Evolutionary conservation across 1,140 invertebrate species (phyloP), one percentile per base, ranked within the genome.

Genomic region (Acromyrmex charruanus): DNA sequence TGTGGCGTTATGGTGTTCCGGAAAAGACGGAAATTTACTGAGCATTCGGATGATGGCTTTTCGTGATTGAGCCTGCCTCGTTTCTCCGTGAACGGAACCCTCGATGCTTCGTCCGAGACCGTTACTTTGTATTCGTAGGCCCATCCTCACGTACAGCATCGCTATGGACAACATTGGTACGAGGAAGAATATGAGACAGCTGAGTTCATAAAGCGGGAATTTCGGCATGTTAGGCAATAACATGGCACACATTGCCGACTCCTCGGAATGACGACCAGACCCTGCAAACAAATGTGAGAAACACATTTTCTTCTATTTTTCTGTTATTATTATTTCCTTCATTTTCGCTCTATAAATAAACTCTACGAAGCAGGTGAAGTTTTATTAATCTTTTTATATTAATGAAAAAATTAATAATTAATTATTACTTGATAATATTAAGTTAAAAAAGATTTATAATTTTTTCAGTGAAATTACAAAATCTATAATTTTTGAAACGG

Each of bases 11-110:
- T 21, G 35, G 9, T 28, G 21, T 61, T 21, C 7, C 18, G 59
- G 31, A 65, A 79, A 86, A 25, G 31, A 77, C 35, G 18, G 35
- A 69, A 55, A 89, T 80, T 96, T 95, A 98, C 98, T 97, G 69
- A 98, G 95, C 98, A 98, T 98, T 90, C 97, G 96, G 86, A 98
- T 97, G 53, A 98, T 97, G 69, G 97, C 96, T 93, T 96, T 97
- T 89, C 97, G 96, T 1, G 97, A 96, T 92, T 97, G 97, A 2
- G 96, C 96, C 89, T 96, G 97, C 25, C 96, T 96, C 0, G 92
- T 93, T 87, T 97, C 97, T 1, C 96, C 96, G 91, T 97, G 97
- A 3, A 97, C 96, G 6, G 97, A 97, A 58, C 96, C 96, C 65
- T 96, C 95, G 10, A 96, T 95, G 12, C 21, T 91, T 39, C 18